Conservation (phyloP, 2,113 vertebrate species). For the Onychostruthus taczanowskii region DNA sequence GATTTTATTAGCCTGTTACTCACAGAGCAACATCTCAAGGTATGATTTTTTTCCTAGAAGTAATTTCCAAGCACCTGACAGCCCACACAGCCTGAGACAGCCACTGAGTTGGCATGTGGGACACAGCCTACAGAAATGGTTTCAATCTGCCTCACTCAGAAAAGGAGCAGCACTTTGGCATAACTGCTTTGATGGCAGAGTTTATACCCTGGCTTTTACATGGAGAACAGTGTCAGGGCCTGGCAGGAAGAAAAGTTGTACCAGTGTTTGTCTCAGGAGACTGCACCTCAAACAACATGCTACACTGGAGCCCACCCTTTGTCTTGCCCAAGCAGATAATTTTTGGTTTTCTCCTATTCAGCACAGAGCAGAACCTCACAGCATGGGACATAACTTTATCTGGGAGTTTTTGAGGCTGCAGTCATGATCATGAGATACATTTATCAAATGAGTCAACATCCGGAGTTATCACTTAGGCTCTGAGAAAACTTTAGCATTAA, state of each 20-base stretch:
- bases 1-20: neutral
- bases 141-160: neutral
- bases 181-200: neutral
- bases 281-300: neutral
- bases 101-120: neutral
- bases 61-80: neutral
- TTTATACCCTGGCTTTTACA: neutral
- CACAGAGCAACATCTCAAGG: neutral
- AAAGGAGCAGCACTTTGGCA: neutral
- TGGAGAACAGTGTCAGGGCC: neutral
- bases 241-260: neutral
- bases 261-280: neutral
- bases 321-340: neutral
- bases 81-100: neutral
- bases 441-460: constrained; percentile 55
- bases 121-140: neutral
- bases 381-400: neutral
- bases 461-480: neutral
- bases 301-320: neutral
- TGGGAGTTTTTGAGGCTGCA: neutral
- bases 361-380: neutral
- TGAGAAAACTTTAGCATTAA: constrained; percentile 25
- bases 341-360: neutral
- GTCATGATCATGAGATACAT: constrained; percentile 21
- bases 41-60: neutral